These are phyloP conservation scores for Junonia oenone DNA, from an alignment of 2,888 invertebrate species.

Conservation along the genomic window DNA sequence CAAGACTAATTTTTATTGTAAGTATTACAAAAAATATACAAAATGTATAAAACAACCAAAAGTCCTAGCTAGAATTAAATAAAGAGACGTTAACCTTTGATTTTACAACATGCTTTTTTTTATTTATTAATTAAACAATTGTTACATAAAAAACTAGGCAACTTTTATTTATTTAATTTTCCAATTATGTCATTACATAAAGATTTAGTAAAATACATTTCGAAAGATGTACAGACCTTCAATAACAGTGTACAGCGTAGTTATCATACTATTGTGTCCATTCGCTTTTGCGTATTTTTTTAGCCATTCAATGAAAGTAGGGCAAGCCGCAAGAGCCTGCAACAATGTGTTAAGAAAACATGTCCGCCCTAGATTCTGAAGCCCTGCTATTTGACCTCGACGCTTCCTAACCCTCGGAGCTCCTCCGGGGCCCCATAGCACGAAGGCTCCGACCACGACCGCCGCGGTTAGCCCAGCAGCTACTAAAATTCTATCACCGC, in stretches of 20 bases:
- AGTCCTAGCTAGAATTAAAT: too few species aligned
- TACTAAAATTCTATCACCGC: slow-evolving; percentile 87
- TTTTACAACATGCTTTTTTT: too few species aligned
- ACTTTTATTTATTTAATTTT: background rate
- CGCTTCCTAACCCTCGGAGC: slow-evolving; percentile 81
- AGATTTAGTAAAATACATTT: background rate
- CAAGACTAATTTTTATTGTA: too few species aligned
- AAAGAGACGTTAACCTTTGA: too few species aligned
- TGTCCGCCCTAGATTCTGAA: slow-evolving; percentile 94
- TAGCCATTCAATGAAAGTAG: slow-evolving; percentile 91
- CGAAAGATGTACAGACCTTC: slow-evolving; percentile 75
- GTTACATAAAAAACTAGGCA: too few species aligned
- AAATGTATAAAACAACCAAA: too few species aligned
- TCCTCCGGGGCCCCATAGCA: slow-evolving; percentile 88
- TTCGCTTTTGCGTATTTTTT: slow-evolving; percentile 81
- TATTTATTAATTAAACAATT: too few species aligned
- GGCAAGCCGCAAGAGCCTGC: slow-evolving; percentile 93
- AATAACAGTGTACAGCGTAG: slow-evolving; percentile 86
- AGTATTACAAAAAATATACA: too few species aligned
- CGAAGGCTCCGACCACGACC: slow-evolving; percentile 89
- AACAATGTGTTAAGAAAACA: slow-evolving; percentile 95
- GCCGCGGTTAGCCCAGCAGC: slow-evolving; percentile 90
- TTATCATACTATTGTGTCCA: slow-evolving; percentile 85
- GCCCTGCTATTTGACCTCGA: slow-evolving; percentile 88
- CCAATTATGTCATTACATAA: too few species aligned